Conservation (phyloP, 2,797 vertebrate genomes). For the Chrosomus eos region DNA sequence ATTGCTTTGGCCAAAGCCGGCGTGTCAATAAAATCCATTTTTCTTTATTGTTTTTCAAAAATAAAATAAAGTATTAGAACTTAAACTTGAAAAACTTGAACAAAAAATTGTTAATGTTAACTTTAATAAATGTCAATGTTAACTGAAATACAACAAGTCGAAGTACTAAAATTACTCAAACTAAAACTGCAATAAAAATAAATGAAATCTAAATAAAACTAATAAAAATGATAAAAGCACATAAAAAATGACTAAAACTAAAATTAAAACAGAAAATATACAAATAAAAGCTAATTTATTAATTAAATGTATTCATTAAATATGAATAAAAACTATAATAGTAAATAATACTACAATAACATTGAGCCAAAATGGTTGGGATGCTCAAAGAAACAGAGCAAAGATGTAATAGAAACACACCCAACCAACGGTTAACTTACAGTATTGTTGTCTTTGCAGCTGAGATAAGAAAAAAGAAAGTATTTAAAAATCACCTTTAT, state of each 20-base stretch:
- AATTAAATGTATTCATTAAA: too few relatives aligned
- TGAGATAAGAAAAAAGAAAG: background rate
- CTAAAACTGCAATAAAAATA: background rate
- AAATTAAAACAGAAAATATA: too few relatives aligned
- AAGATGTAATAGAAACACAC: background rate
- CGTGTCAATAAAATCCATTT: too few relatives aligned
- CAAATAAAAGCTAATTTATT: background rate
- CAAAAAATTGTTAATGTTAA: background rate
- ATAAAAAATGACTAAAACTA: background rate
- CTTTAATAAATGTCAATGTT: too few relatives aligned
- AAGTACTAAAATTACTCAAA: background rate
- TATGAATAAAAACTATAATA: background rate
- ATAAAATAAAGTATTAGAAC: too few relatives aligned
- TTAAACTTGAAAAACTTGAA: background rate
- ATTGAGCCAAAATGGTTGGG: background rate
- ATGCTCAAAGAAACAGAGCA: background rate
- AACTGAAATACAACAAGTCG: too few relatives aligned
- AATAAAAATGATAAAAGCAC: background rate
- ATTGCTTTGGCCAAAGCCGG: too few relatives aligned
- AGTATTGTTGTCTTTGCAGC: background rate
- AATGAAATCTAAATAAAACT: background rate
- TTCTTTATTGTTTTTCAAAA: too few relatives aligned
- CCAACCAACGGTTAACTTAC: background rate
- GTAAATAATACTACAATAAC: background rate
- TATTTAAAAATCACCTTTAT: background rate